Evolutionary conservation across 2,797 vertebrate genomes (phyloP), one percentile per base, ranked within the genome.

Genomic region (Muscicapa striata): DNA sequence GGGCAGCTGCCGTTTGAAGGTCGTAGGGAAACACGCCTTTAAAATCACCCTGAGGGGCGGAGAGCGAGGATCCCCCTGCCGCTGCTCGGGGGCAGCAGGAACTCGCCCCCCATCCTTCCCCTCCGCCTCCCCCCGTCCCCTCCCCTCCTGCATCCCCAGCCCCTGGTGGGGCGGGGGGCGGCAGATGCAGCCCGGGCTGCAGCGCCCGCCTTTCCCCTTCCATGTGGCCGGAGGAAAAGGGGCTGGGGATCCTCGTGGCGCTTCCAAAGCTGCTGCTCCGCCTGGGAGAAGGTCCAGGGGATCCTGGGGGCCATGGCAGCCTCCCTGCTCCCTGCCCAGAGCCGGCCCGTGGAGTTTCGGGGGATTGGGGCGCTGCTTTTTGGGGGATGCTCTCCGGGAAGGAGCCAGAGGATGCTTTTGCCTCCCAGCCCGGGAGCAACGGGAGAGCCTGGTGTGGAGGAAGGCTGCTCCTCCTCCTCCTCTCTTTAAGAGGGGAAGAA

Each of bases 301-400:
- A 11, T 15, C 22, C 51, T 1, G 76, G n/a, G 21, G 2, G 11
- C 16, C 32, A 0, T 1, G 4, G 16, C 54, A 59, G 1, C 19
- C 24, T 4, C 27, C 43, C 52, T 4, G 19, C 2, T 0, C 52
- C 14, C 30, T 1, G 5, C 34, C 63, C n/a, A 41, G 11, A 22
- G 84, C 59, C 24, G 5, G 3, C 16, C 3, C 8, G 0, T 6
- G 49, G 8, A 63, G 40, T 2, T 1, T 0, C 4, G 15, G 32
- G 59, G 81, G 9, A 11, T 4, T 4, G 18, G 38, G 51, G 24
- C 11, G 9, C 40, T 4, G 58, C 5, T 18, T 26, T 68, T 15
- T 16, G n/a, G 82, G 59, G 64, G 73, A 49, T 54, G 55, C 51
- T 66, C 32, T 16, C 4, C 1, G 5, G 73, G 72, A 52, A 36